Evolutionary conservation across 2,797 vertebrate genomes (phyloP), one percentile per base, ranked within the genome.

Genomic region (Prunella strophiata): DNA sequence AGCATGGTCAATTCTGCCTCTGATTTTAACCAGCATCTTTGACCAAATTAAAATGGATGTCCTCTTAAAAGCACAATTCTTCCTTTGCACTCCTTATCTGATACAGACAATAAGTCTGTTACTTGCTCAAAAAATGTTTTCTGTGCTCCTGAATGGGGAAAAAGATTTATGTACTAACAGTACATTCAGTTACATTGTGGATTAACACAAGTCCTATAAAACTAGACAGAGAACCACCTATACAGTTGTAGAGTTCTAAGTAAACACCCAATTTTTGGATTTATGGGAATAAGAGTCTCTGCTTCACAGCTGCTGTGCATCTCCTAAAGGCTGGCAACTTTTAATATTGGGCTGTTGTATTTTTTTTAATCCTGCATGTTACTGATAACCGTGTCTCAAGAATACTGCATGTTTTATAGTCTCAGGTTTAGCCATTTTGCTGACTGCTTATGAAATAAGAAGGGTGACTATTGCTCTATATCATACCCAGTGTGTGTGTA

Each of bases 31-130:
- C 8, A 27, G 15, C 10, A 29, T 72, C 74, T 91, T 76, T 58
- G 72, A 61, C 29, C 32, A 74, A 87, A 94, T 93, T 77, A 72
- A 93, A 93, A 92, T 83, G 29, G 7, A 89, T 87, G 45, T 54
- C 34, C n/a, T 51, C 50, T 88, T 89, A 87, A 87, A 92, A 77
- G 68, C 38, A 45, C 1, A 0, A 2, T 45, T 94, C 59, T 94
- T 93, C 51, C 70, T 90, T 51, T 77, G 25, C 55, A 65, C 26
- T 74, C 67, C 34, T 30, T 83, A 67, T 92, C 77, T 91, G 72
- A 88, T 82, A 38, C 1, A 92, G 74, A 74, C 88, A 86, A 2
- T 8, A 67, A 63, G 45, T 55, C 43, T 54, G 17, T 74, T 87
- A 51, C 42, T 90, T 89, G 63, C 63, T 86, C 30, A 65, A 34